Evolutionary conservation across 1,140 invertebrate species (phyloP).

Genomic region (Saccostrea cuccullata): DNA sequence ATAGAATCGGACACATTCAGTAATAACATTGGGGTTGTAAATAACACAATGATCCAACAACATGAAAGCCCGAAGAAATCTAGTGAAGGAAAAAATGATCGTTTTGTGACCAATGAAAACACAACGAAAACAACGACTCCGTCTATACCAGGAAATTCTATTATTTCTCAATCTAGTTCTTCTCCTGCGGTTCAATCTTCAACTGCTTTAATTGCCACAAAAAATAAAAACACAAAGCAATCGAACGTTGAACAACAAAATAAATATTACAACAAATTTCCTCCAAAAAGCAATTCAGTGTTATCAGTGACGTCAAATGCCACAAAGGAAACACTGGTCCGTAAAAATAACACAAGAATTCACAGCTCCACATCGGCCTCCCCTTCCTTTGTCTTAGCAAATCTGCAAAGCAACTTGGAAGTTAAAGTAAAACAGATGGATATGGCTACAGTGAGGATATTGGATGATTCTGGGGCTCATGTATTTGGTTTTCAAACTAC

Average conservation of each 20-base stretch:
- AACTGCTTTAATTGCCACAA: background rate
- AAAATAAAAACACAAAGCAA: background rate
- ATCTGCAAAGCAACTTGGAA: too few species aligned
- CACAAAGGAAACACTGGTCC: background rate
- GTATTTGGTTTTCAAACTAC: background rate
- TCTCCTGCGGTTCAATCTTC: background rate
- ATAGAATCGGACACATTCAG: background rate
- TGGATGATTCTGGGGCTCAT: too few species aligned
- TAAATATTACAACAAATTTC: background rate
- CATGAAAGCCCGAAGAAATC: background rate
- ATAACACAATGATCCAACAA: background rate
- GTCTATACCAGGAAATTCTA: background rate
- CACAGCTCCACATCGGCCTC: background rate
- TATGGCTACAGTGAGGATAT: too few species aligned
- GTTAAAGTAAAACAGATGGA: too few species aligned
- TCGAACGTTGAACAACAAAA: background rate
- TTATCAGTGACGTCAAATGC: background rate
- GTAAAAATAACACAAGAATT: background rate
- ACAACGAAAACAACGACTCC: background rate
- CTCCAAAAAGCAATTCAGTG: background rate
- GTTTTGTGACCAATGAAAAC: background rate
- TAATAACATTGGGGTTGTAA: background rate
- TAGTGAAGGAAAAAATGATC: background rate
- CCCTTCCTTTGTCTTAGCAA: background rate
- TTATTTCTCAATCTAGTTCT: slow-evolving; percentile 4